Conservation (phyloP, 2,113 vertebrate species). For the Amblyopsis rosae region DNA sequence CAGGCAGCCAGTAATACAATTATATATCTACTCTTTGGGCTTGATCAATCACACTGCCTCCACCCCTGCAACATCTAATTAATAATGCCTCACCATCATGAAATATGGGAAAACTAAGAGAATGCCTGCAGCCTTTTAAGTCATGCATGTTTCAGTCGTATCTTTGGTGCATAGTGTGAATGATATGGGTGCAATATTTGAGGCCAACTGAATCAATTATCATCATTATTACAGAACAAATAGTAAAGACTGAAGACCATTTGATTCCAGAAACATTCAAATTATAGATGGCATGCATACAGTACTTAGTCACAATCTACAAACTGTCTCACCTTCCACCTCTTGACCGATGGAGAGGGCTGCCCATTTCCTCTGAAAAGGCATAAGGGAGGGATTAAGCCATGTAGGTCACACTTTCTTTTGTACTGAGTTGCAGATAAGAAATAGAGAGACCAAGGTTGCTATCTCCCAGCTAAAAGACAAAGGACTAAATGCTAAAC, state of each 20-base stretch:
- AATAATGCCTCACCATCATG: background rate
- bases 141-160: background rate
- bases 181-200: background rate
- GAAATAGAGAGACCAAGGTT: background rate
- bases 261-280: too few species aligned
- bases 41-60: slow-evolving; percentile 1
- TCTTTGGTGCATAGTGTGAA: background rate
- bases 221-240: too few species aligned
- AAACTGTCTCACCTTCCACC: slow-evolving; percentile 83
- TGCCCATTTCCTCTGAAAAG: slow-evolving; percentile 92
- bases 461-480: background rate
- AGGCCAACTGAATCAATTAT: background rate
- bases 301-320: background rate
- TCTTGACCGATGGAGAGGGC: slow-evolving; percentile 93
- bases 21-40: slow-evolving; percentile 3
- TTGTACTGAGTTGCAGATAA: slow-evolving; percentile 3
- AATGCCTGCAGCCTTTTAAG: slow-evolving; percentile 7
- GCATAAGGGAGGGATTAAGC: background rate
- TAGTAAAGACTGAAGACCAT: too few species aligned
- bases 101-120: background rate
- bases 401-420: accelerated
- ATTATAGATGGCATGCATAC: too few species aligned
- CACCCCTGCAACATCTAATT: slow-evolving; percentile 8
- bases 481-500: slow-evolving; percentile 3
- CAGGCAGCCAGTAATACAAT: slow-evolving; percentile 5